Percentiles rank a stretch among this genome's conserved stretches.
Conservation (phyloP, 2,888 invertebrate species). For the Tetragnatha montana region DNA sequence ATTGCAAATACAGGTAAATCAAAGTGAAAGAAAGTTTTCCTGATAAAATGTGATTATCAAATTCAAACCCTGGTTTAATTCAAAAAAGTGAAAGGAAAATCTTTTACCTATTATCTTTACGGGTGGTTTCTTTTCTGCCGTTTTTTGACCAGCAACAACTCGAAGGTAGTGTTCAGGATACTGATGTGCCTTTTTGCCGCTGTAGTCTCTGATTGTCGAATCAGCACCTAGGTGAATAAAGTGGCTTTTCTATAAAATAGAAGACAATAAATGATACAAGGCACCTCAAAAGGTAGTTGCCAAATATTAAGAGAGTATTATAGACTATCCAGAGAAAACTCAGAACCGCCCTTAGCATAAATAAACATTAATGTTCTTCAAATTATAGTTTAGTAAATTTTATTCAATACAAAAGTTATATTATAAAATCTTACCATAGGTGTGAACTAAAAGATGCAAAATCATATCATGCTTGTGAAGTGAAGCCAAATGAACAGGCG, state of each 20-base stretch:
- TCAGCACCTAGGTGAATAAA: conserved; percentile 66
- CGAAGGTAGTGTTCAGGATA: conserved; percentile 56
- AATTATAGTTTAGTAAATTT: too few relatives aligned
- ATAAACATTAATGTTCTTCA: too few relatives aligned
- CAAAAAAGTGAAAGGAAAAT: background rate
- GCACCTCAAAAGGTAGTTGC: too few relatives aligned
- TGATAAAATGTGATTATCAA: too few relatives aligned
- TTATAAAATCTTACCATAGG: conserved; percentile 84
- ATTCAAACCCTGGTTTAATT: too few relatives aligned
- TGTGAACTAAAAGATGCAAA: conserved; percentile 88
- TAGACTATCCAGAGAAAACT: too few relatives aligned
- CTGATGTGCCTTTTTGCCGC: conserved; percentile 86
- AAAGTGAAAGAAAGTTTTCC: too few relatives aligned
- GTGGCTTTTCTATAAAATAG: background rate
- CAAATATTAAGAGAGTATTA: too few relatives aligned
- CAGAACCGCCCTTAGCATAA: too few relatives aligned
- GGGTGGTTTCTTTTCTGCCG: conserved; percentile 36
- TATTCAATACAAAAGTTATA: too few relatives aligned
- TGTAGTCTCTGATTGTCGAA: conserved; percentile 90
- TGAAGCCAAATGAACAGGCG: conserved; percentile 92
- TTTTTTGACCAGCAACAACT: conserved; percentile 37
- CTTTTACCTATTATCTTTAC: conserved; percentile 1
- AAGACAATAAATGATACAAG: too few relatives aligned
- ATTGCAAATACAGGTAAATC: too few relatives aligned
- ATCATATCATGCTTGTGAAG: conserved; percentile 92